These are phyloP conservation scores for Drosophila ironensis DNA, from an alignment of 1,140 invertebrate species.

Conservation along the genomic window DNA sequence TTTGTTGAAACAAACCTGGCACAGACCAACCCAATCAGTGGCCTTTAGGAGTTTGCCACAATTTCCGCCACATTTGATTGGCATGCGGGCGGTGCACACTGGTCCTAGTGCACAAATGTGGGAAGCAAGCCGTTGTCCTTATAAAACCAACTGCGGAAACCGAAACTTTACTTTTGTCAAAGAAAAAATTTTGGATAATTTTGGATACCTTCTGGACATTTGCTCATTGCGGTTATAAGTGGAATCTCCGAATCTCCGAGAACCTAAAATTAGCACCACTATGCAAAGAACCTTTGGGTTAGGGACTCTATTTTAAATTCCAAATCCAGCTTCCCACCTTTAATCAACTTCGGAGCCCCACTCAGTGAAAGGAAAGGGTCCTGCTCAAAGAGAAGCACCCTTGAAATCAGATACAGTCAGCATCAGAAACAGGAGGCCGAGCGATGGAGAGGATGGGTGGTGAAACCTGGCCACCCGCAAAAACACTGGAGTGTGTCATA, in stretches of 20 bases:
- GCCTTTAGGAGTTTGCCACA: constrained; percentile 68
- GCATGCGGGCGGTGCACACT: constrained; percentile 3
- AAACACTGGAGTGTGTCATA: constrained; percentile 60
- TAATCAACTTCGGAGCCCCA: constrained; percentile 53
- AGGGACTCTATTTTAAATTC: constrained; percentile 59
- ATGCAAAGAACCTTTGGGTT: neutral
- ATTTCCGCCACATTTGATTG: constrained; percentile 74
- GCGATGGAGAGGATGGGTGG: neutral
- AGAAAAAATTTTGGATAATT: neutral
- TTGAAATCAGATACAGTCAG: constrained; percentile 28
- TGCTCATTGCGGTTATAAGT: too few relatives aligned
- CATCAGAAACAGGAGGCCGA: constrained; percentile 9
- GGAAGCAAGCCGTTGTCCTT: neutral
- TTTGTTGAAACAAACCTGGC: constrained; percentile 45
- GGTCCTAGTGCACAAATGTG: neutral
- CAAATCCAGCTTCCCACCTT: constrained; percentile 50
- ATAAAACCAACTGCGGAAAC: too few relatives aligned
- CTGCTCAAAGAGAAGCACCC: constrained; percentile 4
- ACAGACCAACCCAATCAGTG: constrained; percentile 66
- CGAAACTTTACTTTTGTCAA: too few relatives aligned
- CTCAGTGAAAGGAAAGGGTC: constrained; percentile 1
- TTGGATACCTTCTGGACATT: too few relatives aligned
- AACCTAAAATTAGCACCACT: too few relatives aligned
- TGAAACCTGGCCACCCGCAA: constrained; percentile 42
- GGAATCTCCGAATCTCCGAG: too few relatives aligned